phyloP scores from a whole-genome alignment of 2,113 vertebrate genomes.

The Psammodynastes pulverulentus region DNA sequence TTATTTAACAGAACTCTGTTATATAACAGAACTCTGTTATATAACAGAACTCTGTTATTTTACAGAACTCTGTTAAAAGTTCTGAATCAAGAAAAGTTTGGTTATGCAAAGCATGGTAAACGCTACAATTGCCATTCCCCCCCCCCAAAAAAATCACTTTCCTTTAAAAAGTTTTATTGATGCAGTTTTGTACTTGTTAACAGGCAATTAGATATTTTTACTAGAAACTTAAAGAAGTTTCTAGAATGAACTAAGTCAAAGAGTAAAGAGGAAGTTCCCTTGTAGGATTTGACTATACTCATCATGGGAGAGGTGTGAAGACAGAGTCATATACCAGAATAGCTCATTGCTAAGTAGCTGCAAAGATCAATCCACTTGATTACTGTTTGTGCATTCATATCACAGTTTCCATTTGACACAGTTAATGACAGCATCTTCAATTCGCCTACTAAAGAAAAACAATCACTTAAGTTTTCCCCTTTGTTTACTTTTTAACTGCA shows the following conservation, averaged over 20 bases:
- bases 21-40: too few species aligned
- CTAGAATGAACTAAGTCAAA: neutral
- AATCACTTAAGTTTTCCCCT: conserved; percentile 55
- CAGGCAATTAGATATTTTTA: neutral
- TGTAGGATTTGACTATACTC: neutral
- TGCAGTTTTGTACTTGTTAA: neutral
- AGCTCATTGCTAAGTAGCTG: conserved; percentile 38
- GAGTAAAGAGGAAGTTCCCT: neutral
- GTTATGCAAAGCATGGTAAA: neutral
- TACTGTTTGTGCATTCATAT: conserved; percentile 44
- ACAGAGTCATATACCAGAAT: conserved; percentile 31
- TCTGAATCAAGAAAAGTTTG: neutral
- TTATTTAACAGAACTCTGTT: too few species aligned
- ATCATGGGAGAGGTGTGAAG: conserved; percentile 22
- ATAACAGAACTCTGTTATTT: too few species aligned
- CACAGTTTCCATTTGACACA: conserved; percentile 46
- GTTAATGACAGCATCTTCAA: conserved; percentile 55
- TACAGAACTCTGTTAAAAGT: neutral
- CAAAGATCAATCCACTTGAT: conserved; percentile 49
- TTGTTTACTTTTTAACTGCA: conserved; percentile 57
- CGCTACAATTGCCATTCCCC: neutral
- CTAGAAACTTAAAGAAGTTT: neutral
- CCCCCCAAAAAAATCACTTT: neutral
- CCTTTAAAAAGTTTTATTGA: neutral
- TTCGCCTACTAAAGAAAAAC: conserved; percentile 58